Percentiles rank a stretch among this genome's conserved stretches.
phyloP scores from a whole-genome alignment of 2,113 vertebrate genomes.

The Steatornis caripensis region DNA sequence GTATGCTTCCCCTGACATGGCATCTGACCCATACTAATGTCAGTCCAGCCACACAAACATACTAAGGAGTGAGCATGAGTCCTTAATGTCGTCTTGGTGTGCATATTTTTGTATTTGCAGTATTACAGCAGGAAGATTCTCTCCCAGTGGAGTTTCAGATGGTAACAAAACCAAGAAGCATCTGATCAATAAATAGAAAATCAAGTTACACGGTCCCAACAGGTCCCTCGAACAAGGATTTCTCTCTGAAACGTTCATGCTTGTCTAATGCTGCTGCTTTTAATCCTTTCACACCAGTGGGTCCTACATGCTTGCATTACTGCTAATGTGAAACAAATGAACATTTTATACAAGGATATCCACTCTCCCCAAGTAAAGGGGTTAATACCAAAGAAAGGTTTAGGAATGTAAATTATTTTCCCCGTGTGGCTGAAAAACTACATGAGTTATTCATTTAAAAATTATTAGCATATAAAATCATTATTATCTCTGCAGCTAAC shows the following conservation, averaged over 20 bases:
- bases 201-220: conserved; percentile 49
- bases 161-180: conserved; percentile 45
- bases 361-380: conserved; percentile 60
- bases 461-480: conserved; percentile 78
- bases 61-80: neutral
- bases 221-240: conserved; percentile 59
- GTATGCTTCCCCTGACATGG: neutral
- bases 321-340: conserved; percentile 63
- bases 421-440: conserved; percentile 59
- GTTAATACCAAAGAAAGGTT: conserved; percentile 68
- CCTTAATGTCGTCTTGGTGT: neutral
- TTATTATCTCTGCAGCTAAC: conserved; percentile 75
- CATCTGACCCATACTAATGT: neutral
- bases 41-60: neutral
- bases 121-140: neutral
- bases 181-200: conserved; percentile 71
- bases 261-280: conserved; percentile 54
- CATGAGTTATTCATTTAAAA: conserved; percentile 73
- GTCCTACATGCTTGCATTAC: conserved; percentile 57
- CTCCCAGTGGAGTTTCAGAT: conserved; percentile 13
- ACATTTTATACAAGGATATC: conserved; percentile 40
- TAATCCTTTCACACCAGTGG: conserved; percentile 67
- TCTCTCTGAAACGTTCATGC: conserved; percentile 52
- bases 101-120: neutral
- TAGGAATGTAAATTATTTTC: conserved; percentile 67